Evolutionary conservation across 2,113 vertebrate species (phyloP).

Genomic region (Ceyx margarethae): DNA sequence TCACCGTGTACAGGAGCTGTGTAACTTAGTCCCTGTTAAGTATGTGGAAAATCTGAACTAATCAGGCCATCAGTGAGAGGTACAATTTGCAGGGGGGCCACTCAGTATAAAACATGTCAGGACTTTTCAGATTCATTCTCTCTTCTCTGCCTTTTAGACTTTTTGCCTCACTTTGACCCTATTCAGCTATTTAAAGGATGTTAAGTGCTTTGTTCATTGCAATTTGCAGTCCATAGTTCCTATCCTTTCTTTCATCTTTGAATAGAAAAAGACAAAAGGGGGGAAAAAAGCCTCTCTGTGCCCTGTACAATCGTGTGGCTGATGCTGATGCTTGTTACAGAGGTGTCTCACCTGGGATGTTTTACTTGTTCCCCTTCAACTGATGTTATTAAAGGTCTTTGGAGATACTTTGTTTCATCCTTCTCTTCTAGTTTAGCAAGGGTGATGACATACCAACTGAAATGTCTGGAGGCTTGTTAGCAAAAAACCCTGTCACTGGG

Average conservation of each 20-base stretch:
- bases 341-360: constrained; percentile 57
- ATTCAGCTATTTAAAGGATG: constrained; percentile 49
- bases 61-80: constrained; percentile 22
- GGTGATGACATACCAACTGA: constrained; percentile 75
- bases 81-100: neutral
- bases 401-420: constrained; percentile 73
- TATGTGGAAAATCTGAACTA: constrained; percentile 17
- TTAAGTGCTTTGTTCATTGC: constrained; percentile 36
- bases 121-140: neutral
- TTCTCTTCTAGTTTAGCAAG: constrained; percentile 68
- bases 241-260: constrained; percentile 38
- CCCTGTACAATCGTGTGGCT: neutral
- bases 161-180: constrained; percentile 43
- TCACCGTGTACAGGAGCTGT: neutral
- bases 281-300: neutral
- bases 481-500: constrained; percentile 72
- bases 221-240: constrained; percentile 9
- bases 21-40: neutral
- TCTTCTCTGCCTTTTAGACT: neutral
- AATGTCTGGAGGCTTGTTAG: constrained; percentile 81
- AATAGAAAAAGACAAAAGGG: neutral
- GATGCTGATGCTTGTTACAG: neutral
- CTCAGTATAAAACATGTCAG: neutral
- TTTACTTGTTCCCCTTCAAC: constrained; percentile 63
- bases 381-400: constrained; percentile 74